Conservation (phyloP, 2,888 invertebrate genomes). For the Dusona sp. region DNA sequence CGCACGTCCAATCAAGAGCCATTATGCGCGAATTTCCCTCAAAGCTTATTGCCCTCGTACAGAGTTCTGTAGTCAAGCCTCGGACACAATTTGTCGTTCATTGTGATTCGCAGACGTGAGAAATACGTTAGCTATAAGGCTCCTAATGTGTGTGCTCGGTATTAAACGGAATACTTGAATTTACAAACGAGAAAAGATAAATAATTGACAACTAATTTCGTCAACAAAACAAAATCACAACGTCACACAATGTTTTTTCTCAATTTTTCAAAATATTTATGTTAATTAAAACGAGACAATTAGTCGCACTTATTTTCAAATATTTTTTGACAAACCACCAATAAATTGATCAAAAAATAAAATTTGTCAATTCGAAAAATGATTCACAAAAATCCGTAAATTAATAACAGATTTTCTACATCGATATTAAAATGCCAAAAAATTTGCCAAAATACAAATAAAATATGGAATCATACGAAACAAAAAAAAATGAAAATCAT, state of each 20-base stretch:
- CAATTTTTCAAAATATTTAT: neutral
- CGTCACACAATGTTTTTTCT: neutral
- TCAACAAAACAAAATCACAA: neutral
- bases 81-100: conserved; percentile 69
- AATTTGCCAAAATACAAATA: too few relatives aligned
- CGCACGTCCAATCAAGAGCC: conserved; percentile 70
- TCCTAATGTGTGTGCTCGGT: conserved; percentile 2
- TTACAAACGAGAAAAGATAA: neutral
- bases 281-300: neutral
- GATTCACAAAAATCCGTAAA: too few relatives aligned
- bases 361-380: too few relatives aligned
- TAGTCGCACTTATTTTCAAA: neutral
- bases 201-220: neutral
- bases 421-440: too few relatives aligned
- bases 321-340: neutral
- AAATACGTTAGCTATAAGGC: conserved; percentile 49
- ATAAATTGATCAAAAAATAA: too few relatives aligned
- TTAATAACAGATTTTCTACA: too few relatives aligned
- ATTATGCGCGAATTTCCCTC: conserved; percentile 65
- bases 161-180: neutral
- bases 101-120: conserved; percentile 60
- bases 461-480: too few relatives aligned
- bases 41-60: conserved; percentile 39
- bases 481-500: neutral
- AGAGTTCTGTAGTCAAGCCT: neutral